Base-by-base conservation (phyloP, 2,113 vertebrate genomes). In the Cromileptes altivelis region DNA sequence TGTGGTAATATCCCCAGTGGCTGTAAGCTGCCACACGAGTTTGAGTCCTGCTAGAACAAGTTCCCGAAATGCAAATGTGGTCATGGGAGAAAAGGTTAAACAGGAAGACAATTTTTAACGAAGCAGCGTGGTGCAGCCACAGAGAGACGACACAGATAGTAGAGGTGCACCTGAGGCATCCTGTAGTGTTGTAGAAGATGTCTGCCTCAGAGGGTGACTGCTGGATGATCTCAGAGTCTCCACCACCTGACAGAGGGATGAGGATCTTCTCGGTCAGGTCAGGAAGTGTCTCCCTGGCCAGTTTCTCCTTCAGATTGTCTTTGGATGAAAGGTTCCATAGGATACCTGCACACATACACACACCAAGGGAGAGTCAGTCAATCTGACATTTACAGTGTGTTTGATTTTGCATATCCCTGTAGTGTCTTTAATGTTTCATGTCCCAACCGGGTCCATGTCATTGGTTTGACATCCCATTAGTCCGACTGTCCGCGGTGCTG, bases 291-390 rank as follows among this genome's bases (percentile, higher is more conserved):
- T 97, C 96, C 1, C 91, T 94, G 14, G 97, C 97, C 92, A 99
- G 90, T 60, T 96, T 97, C 30, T 97, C 95, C 94, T 99, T 99
- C 78, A 99, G 94, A 72, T 89, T 96, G 90, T 99, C 98, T 27
- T 97, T 98, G 85, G 98, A 99, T 45, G 98, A 99, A 68, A 99
- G 94, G 87, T 99, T 99, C 98, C 98, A 99, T 70, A 99, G 90
- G 88, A 99, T 99, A 15, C 98, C 98, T 99, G 68, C 72, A 67
- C 27, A n/a, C 37, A 70, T 33, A 77, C 4, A 78, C 3, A 69
- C 58, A 63, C 10, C 21, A 57, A 19, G 4, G 13, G 21, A 11
- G 1, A 3, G 42, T 75, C 52, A 80, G 37, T 64, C 52, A 57
- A 55, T 30, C 2, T 7, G 5, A 30, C 0, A 45, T 50, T 42